Percentiles rank a stretch among this genome's conserved stretches.
These are phyloP conservation scores for Tetragonula clypearis DNA, from an alignment of 1,140 invertebrate species.

Conservation along the genomic window DNA sequence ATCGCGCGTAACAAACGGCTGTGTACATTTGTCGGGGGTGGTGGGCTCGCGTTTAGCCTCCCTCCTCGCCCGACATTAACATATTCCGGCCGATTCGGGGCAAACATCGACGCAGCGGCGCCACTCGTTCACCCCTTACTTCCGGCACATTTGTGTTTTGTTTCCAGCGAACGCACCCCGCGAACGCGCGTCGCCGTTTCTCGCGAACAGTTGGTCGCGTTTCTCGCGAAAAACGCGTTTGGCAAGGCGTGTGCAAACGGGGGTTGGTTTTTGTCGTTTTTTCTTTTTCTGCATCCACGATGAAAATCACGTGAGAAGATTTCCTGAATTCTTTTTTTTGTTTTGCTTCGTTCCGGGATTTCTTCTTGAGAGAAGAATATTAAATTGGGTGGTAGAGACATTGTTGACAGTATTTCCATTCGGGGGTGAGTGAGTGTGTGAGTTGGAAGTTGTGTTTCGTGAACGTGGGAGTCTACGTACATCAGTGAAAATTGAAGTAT, in stretches of 20 bases:
- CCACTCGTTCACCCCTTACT: conserved; percentile 74
- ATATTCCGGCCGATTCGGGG: conserved; percentile 66
- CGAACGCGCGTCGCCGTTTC: conserved; percentile 48
- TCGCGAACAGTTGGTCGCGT: conserved; percentile 50
- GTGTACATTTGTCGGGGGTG: conserved; percentile 53
- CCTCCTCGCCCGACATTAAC: conserved; percentile 62
- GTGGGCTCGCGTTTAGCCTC: conserved; percentile 49
- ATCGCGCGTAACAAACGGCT: conserved; percentile 59
- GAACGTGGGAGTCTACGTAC: too few species aligned
- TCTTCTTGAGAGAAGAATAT: background rate
- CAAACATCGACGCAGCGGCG: conserved; percentile 73
- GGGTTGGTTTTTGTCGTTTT: background rate
- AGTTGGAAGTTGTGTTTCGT: too few species aligned
- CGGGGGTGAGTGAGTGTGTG: too few species aligned
- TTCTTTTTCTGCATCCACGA: background rate
- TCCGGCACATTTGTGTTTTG: conserved; percentile 78
- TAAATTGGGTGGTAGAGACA: background rate
- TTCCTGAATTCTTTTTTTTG: background rate
- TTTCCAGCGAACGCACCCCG: conserved; percentile 67
- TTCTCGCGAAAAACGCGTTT: conserved; percentile 31
- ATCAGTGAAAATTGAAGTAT: too few species aligned
- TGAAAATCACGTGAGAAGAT: background rate
- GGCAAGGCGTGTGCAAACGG: background rate
- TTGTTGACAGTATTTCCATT: background rate
- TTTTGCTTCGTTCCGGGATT: background rate